Evolutionary conservation across 2,888 invertebrate genomes (phyloP), one percentile per base, ranked within the genome.

Genomic region (Callimorpha dominula): DNA sequence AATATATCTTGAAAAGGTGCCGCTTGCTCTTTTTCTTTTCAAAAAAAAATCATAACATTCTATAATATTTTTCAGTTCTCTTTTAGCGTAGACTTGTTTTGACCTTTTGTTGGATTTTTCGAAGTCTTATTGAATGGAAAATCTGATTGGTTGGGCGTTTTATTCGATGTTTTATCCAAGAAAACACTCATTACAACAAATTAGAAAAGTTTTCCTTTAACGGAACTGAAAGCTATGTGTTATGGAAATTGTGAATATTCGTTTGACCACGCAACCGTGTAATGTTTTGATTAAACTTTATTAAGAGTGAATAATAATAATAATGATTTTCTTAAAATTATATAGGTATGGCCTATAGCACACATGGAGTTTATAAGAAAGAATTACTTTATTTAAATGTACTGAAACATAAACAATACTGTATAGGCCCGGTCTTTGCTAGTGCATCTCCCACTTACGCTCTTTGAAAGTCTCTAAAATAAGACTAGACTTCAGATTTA

Each of bases 31-130:
- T 57, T 72, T 57, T 62, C 62, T 49, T 62, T 79, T 81, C 75
- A 72, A 81, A 65, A 66, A n/a, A 62, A 76, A 54, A 70, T 68
- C 63, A 49, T 76, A 75, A 83, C 66, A 72, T 71, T 72, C 20
- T 68, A 60, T 74, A 66, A 70, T 63, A 71, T 66, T 63, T 71
- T 68, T 75, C 65, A 62, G 63, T 62, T 60, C 63, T 14, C 15
- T 31, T 67, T 64, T 15, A 1, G 50, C 14, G 42, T 65, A 3
- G 69, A 14, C 9, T 71, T 72, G 40, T 70, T 71, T 65, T 74
- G 70, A 62, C 20, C 14, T 52, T 20, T 43, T 46, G 6, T n/a
- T 42, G 52, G 65, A 11, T 73, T 78, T 74, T 66, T 72, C 72
- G 71, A 65, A 68, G 17, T 72, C 66, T 52, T 43, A 6, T 17